Conservation (phyloP, 2,797 vertebrate genomes). For the Labroides dimidiatus region DNA sequence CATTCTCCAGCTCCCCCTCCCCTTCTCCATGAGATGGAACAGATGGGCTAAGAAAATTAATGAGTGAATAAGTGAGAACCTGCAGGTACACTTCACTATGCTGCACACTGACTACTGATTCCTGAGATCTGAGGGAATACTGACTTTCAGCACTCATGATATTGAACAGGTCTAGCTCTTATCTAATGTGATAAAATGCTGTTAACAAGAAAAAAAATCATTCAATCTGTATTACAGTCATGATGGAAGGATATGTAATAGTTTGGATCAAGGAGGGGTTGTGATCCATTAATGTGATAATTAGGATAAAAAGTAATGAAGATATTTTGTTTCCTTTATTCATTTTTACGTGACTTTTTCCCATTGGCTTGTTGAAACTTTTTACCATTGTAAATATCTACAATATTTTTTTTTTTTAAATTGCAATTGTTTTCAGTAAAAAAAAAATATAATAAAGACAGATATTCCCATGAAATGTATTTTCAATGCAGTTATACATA, state of each 20-base stretch:
- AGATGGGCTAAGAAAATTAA: constrained; percentile 67
- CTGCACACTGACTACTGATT: constrained; percentile 30
- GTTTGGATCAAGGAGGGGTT: not conserved
- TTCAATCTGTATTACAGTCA: not conserved
- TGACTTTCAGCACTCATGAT: not conserved
- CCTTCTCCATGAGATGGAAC: constrained; percentile 45
- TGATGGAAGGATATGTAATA: not conserved
- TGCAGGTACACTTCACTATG: constrained; percentile 43
- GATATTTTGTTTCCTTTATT: too few species aligned
- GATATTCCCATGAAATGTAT: too few species aligned
- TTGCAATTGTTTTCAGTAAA: too few species aligned
- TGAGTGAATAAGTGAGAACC: constrained; percentile 52
- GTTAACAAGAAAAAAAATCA: not conserved
- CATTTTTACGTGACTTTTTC: too few species aligned
- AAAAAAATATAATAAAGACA: too few species aligned
- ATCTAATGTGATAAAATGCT: not conserved
- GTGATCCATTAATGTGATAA: not conserved
- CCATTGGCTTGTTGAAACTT: too few species aligned
- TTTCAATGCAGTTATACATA: too few species aligned
- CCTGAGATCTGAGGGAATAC: constrained; percentile 3
- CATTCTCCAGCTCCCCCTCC: not conserved
- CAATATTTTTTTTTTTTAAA: too few species aligned
- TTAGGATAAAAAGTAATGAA: too few species aligned
- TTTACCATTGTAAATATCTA: too few species aligned
- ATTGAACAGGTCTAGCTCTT: not conserved